Base-by-base conservation (phyloP, 2,888 invertebrate species). In the Mythimna impura region DNA sequence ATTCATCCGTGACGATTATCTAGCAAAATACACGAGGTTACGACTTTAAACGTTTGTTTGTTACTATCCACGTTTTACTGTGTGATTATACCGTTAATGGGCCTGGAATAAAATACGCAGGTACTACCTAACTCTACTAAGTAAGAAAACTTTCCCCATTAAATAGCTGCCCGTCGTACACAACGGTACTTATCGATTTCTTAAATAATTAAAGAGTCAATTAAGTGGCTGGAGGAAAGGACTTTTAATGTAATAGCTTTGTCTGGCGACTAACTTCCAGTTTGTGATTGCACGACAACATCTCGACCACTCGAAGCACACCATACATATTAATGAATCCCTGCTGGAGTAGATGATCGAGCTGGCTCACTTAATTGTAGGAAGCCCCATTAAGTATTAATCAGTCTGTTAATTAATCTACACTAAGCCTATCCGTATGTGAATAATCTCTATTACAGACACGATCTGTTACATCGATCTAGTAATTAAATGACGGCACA, bases 171-270 rank as follows among this genome's bases (percentile, higher is more conserved):
- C 71, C 76, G 64, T 76, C 71, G 78, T 78, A 76, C 81, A 63
- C 61, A 61, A n/a, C 68, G 79, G 78, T 85, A 84, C 82, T 86
- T 85, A 87, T 86, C 81, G 89, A 89, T 88, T 88, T 84, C 86
- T 76, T 91, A 86, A 90, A 91, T 91, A 90, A 91, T 90, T 91
- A 87, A 90, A 87, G 88, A 88, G 86, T 87, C 88, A 86, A 91
- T 92, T 89, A 92, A 87, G 87, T 87, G 84, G 71, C 71, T 73
- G 20, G 72, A 83, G 81, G 66, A 79, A 78, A 73, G 69, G 73
- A 81, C 85, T 86, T 76, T 88, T 86, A 87, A 84, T 87, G 87
- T 89, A 86, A 88, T 87, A 84, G 75, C 83, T 88, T 87, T 82
- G 85, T 84, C 84, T 86, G 73, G 63, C 34, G 43, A 58, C 25